Conservation (phyloP, 2,797 vertebrate species). For the Moxostoma hubbsi region DNA sequence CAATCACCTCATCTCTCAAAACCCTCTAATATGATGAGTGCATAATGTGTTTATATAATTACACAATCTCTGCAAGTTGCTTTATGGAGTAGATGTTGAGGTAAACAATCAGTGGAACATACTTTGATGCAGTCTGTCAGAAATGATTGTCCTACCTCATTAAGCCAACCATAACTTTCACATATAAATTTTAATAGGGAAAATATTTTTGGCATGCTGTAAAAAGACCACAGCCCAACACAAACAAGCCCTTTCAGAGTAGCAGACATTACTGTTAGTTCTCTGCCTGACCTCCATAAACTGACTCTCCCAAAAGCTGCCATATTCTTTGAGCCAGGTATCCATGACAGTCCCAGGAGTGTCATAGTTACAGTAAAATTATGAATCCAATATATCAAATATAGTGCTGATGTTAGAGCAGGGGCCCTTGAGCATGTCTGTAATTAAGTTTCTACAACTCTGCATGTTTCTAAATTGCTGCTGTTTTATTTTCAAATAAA, state of each 20-base stretch:
- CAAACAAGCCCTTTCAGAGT: constrained; percentile 53
- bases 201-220: constrained; percentile 38
- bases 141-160: constrained; percentile 62
- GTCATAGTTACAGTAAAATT: constrained; percentile 38
- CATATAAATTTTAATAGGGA: constrained; percentile 54
- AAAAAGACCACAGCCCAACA: constrained; percentile 49
- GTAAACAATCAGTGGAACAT: background rate
- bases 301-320: constrained; percentile 16
- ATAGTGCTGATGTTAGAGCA: constrained; percentile 38
- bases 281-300: no score
- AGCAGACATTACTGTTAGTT: constrained; percentile 26
- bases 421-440: constrained; percentile 15
- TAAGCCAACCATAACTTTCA: constrained; percentile 47
- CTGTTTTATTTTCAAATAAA: no score
- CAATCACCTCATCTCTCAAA: constrained; percentile 11
- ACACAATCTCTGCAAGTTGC: constrained; percentile 28
- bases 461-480: constrained; percentile 5
- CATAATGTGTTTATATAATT: constrained; percentile 49
- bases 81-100: constrained; percentile 26
- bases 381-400: constrained; percentile 48
- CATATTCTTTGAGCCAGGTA: constrained; percentile 43
- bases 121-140: constrained; percentile 44
- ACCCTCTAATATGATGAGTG: constrained; percentile 34
- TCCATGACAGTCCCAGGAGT: background rate
- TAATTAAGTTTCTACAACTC: constrained; percentile 8